Percentiles rank a stretch among this genome's conserved stretches.
Evolutionary conservation across 2,113 vertebrate genomes (phyloP).

Genomic region (Varanus salvator): DNA sequence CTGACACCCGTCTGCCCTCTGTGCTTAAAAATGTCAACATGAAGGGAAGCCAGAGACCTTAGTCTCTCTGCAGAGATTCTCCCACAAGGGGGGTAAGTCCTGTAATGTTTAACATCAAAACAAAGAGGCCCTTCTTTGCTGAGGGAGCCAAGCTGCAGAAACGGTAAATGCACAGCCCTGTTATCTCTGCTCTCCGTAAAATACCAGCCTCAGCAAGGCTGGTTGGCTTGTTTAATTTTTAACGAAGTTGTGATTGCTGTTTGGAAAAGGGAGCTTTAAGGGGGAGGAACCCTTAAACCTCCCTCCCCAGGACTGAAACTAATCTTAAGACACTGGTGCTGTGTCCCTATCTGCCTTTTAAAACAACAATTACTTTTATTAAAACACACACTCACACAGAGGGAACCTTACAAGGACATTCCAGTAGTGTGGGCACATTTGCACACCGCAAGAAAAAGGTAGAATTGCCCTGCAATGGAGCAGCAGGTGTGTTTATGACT

Average conservation of each 20-base stretch:
- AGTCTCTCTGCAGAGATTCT: conserved; percentile 10
- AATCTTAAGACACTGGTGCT: conserved; percentile 18
- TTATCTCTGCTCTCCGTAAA: conserved; percentile 28
- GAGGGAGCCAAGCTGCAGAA: conserved; percentile 4
- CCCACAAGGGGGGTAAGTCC: conserved; percentile 26
- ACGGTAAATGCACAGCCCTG: conserved; percentile 20
- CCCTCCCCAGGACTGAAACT: neutral
- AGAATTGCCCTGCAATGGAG: neutral
- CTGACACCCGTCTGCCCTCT: neutral
- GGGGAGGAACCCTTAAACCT: neutral
- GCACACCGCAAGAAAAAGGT: neutral
- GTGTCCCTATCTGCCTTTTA: neutral
- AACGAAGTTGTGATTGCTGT: conserved; percentile 23
- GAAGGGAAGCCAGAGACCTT: neutral
- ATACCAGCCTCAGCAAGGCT: conserved; percentile 10
- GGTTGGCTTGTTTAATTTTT: conserved; percentile 38
- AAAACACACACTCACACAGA: too few relatives aligned
- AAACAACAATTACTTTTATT: neutral
- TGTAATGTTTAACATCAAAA: conserved; percentile 43
- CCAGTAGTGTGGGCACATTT: neutral
- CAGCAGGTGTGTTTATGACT: neutral
- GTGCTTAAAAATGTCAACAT: conserved; percentile 4
- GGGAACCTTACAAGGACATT: neutral
- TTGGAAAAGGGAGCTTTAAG: neutral
- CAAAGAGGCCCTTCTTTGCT: conserved; percentile 25